These are phyloP conservation scores for Charadrius vociferus DNA, from an alignment of 2,113 vertebrate species.

Conservation along the genomic window DNA sequence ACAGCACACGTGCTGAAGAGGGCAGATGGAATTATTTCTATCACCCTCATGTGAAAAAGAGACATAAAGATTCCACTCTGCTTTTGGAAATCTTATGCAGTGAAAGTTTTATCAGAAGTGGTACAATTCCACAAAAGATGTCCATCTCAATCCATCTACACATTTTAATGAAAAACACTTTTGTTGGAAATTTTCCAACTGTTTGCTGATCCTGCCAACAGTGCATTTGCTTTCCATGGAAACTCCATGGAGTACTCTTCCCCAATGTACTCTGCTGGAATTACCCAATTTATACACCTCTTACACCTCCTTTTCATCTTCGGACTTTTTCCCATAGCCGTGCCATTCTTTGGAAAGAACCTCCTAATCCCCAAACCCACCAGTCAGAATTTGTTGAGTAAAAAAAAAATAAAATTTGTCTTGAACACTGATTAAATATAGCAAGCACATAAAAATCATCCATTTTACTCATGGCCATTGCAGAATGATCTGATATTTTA, in stretches of 20 bases:
- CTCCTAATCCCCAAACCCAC: background rate
- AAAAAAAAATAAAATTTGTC: too few relatives aligned
- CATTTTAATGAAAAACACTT: background rate
- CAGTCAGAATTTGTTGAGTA: background rate
- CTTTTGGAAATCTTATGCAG: background rate
- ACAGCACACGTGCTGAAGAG: background rate
- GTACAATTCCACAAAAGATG: background rate
- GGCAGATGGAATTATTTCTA: background rate
- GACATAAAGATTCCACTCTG: background rate
- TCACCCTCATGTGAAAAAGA: background rate
- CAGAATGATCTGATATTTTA: background rate
- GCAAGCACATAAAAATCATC: background rate
- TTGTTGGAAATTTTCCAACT: background rate
- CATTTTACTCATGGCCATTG: background rate
- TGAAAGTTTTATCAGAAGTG: background rate
- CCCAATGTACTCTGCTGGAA: background rate
- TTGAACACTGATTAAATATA: background rate
- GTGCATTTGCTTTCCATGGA: background rate
- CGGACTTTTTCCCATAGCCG: background rate
- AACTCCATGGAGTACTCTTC: background rate
- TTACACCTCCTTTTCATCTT: background rate
- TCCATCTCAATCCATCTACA: background rate
- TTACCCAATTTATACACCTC: background rate
- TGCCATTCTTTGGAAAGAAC: background rate
- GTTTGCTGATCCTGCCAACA: background rate